phyloP scores from a whole-genome alignment of 2,888 invertebrate genomes.

The Cerastis leucographa region DNA sequence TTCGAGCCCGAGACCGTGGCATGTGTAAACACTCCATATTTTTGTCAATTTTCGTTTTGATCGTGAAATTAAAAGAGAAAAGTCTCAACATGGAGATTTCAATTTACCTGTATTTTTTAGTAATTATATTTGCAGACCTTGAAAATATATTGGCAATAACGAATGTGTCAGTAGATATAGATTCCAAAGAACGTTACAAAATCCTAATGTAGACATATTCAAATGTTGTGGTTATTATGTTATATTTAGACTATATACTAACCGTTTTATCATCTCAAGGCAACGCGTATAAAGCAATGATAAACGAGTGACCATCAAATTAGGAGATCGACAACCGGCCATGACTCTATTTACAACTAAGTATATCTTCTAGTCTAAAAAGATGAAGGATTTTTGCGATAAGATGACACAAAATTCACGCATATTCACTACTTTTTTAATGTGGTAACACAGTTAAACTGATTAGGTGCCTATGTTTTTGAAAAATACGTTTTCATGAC shows the following conservation, averaged over 20 bases:
- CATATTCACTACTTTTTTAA: constrained; percentile 51
- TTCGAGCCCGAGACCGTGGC: constrained; percentile 86
- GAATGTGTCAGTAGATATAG: constrained; percentile 25
- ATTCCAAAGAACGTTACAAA: constrained; percentile 43
- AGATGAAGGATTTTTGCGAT: constrained; percentile 86
- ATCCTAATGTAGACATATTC: constrained; percentile 41
- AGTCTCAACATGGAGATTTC: constrained; percentile 28
- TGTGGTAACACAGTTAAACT: constrained; percentile 38
- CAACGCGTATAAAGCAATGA: constrained; percentile 76
- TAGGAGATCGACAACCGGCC: constrained; percentile 89
- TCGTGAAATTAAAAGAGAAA: constrained; percentile 44
- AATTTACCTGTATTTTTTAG: constrained; percentile 20
- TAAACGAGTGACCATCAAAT: constrained; percentile 86
- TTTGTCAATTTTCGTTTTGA: constrained; percentile 66
- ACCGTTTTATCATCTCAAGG: constrained; percentile 78
- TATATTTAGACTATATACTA: constrained; percentile 56
- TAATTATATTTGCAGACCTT: constrained; percentile 54
- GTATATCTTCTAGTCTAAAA: constrained; percentile 74
- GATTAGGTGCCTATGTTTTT: constrained; percentile 47
- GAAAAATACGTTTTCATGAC: constrained; percentile 52
- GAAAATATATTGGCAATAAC: constrained; percentile 48
- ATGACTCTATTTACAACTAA: constrained; percentile 85
- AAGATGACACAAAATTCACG: constrained; percentile 81
- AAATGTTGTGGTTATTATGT: constrained; percentile 55
- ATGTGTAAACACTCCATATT: constrained; percentile 74